Conservation (phyloP, 2,888 invertebrate species). For the Candidula unifasciata region DNA sequence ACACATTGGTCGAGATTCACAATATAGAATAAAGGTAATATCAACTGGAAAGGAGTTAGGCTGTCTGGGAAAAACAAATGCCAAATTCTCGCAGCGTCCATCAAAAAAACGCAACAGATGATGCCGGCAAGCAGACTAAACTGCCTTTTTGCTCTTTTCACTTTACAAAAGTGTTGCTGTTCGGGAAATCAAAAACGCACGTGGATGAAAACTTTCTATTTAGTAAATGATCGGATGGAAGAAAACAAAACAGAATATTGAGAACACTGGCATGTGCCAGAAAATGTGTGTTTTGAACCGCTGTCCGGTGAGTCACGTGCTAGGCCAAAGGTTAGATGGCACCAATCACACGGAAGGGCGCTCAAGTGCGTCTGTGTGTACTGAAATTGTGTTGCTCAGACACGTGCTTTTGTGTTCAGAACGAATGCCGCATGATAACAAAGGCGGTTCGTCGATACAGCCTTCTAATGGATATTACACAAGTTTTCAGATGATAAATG, state of each 20-base stretch:
- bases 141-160: too few relatives aligned
- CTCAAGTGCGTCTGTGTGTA: constrained; percentile 32
- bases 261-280: constrained; percentile 12
- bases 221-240: neutral
- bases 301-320: constrained; percentile 38
- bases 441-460: neutral
- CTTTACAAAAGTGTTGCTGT: too few relatives aligned
- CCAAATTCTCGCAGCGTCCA: too few relatives aligned
- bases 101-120: too few relatives aligned
- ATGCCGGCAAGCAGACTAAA: too few relatives aligned
- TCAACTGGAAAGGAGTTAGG: neutral
- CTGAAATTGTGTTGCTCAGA: constrained; percentile 18
- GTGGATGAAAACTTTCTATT: too few relatives aligned
- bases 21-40: neutral
- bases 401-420: constrained; percentile 24
- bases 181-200: too few relatives aligned
- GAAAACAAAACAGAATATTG: neutral
- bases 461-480: constrained; percentile 1
- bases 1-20: too few relatives aligned
- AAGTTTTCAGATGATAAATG: too few relatives aligned
- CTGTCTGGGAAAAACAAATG: neutral
- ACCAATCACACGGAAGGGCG: constrained; percentile 43
- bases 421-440: neutral
- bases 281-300: neutral
- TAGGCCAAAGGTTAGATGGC: constrained; percentile 41